phyloP scores from a whole-genome alignment of 2,797 vertebrate species.

The Danio tinwini region DNA sequence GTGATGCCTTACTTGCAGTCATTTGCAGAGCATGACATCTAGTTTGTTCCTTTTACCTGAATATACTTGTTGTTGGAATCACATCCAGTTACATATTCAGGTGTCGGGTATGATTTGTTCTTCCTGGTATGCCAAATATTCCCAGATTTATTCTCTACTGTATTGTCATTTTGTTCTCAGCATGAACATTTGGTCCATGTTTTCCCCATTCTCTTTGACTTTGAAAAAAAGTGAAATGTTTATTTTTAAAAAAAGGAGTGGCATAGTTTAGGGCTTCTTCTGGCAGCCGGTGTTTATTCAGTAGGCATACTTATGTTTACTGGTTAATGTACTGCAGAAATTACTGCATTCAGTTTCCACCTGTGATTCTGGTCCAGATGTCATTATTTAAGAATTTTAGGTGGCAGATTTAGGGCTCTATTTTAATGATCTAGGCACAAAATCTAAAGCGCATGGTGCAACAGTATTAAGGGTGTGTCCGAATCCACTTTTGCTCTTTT shows the following conservation, averaged over 20 bases:
- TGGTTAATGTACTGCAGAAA: conserved; percentile 37
- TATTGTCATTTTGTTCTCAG: conserved; percentile 14
- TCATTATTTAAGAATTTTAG: conserved; percentile 55
- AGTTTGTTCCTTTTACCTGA: conserved; percentile 31
- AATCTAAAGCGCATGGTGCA: too few relatives aligned
- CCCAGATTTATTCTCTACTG: conserved; percentile 14
- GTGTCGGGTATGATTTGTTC: conserved; percentile 27
- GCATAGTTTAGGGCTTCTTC: conserved; percentile 18
- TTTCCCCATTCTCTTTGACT: not conserved
- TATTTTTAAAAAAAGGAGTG: not conserved
- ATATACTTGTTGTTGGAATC: conserved; percentile 14
- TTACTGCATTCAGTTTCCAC: conserved; percentile 41
- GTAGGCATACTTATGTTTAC: conserved; percentile 47
- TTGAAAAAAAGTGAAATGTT: conserved; percentile 30
- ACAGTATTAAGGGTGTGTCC: too few relatives aligned
- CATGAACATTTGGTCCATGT: not conserved
- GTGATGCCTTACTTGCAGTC: conserved; percentile 43
- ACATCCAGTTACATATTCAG: conserved; percentile 25
- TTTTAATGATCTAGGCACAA: too few relatives aligned
- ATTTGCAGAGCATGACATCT: conserved; percentile 25
- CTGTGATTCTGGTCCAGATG: conserved; percentile 43
- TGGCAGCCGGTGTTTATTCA: conserved; percentile 28
- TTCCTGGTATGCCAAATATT: conserved; percentile 10
- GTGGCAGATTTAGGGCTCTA: conserved; percentile 18
- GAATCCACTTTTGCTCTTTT: too few relatives aligned